Evolutionary conservation across 2,888 invertebrate species (phyloP), one percentile per base, ranked within the genome.

Genomic region (Holacanthella duospinosa): DNA sequence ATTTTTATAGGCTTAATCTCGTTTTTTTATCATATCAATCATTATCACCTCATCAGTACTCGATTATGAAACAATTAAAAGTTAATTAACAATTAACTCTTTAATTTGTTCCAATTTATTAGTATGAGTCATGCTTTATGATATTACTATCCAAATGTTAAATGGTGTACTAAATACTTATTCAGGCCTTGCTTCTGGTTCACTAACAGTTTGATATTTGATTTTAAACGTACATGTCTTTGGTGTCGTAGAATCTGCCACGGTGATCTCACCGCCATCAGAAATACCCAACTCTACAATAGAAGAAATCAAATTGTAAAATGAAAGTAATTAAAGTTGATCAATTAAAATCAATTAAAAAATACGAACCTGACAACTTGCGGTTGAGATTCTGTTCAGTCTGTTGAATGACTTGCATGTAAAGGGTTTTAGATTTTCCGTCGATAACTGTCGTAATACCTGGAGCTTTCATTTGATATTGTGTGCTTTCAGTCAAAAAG

Each of bases 371-470:
- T 66, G 81, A 81, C 60, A 99, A 78, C 63, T 88, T 87, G 79
- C 89, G 91, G 73, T 86, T 87, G 68, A 99, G 82, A 80, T 99
- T 99, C 75, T 89, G 89, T 78, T 94, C 94, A 74, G 97, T 92
- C 71, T 93, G 92, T 68, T 89, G 85, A 25, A 97, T 88, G 19
- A 87, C 87, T 29, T 91, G 86, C 85, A 97, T 92, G 76, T 96
- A 99, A 16, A 99, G 80, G 0, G 96, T 96, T 78, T 88, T 89
- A 76, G 87, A 88, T 76, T 87, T 90, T 2, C 90, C 92, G 53
- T 89, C 83, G 3, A 84, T 82, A 24, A 89, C 86, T 0, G 93
- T 91, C 29, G 94, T 83, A 44, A 93, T 85, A 4, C 79, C 80
- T 59, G 97, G 97, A 75, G 85, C 89, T 77, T 89, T 93, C 88